Base-by-base conservation (phyloP, 2,113 vertebrate species). In the Bucco capensis region DNA sequence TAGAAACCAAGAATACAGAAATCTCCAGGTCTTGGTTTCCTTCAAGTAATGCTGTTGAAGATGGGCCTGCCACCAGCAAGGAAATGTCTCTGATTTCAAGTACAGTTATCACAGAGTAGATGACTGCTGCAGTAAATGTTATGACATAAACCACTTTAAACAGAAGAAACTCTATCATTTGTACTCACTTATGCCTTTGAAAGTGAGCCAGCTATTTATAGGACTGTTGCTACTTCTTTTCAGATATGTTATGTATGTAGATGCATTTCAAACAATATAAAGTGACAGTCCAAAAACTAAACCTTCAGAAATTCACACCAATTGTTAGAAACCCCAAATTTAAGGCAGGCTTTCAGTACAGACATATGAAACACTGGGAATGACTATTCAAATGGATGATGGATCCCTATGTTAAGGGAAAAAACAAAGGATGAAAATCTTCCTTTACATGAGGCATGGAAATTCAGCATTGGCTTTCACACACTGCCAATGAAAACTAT, bases 91-190 rank as follows among this genome's bases (percentile, higher is more conserved):
- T 88, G 33, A 76, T 71, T 75, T 65, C 13, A 90, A 69, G 79
- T 38, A 65, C 46, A 86, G 61, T 81, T 46, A 86, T 7, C 78
- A 37, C 73, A 77, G 80, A 70, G 50, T 76, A 80, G 77, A 64
- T 76, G 88, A 79, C 51, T 83, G 42, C 50, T 93, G 78, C 19
- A 51, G 83, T 73, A 89, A 94, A 92, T 87, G 54, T 84, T 94
- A 76, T 83, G 88, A 93, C 66, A 93, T 17, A 77, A 89, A 89
- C 15, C 47, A 44, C 0, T 2, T 86, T 82, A 49, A 91, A 1
- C 12, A 25, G 33, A 78, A 65, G 56, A 66, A 86, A 24, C 44
- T 78, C 69, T 54, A 1, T 61, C 58, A 86, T 93, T 88, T 65
- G 49, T 74, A 83, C 38, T 75, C 88, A 72, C 46, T 35, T 62